Base-by-base conservation (phyloP, 2,113 vertebrate genomes). In the Ciconia boyciana region DNA sequence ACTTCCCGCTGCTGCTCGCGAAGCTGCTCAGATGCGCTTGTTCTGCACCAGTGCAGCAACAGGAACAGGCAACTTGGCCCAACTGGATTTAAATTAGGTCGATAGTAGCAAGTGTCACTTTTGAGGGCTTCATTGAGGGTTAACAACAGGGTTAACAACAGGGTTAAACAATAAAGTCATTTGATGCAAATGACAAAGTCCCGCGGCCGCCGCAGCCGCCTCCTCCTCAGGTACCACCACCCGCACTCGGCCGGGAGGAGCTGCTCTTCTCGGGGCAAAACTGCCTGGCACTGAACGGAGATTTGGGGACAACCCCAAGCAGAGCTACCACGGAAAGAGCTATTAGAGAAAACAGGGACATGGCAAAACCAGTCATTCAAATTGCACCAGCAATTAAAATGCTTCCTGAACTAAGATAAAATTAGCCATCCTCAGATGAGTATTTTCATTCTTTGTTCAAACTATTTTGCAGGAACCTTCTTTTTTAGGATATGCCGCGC, bases 311-410 rank as follows among this genome's bases (percentile, higher is more conserved):
- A 39, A 24, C 4, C 11, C 79, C 29, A 31, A 24, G 29, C 34
- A 20, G n/a, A 69, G 26, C 41, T 28, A 36, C 48, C 34, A 8
- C 1, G 10, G 41, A 10, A 77, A 29, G 24, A 34, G 70, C 39
- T 12, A 9, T 11, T 6, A 10, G 0, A 65, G 51, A 34, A 76
- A 54, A 46, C 1, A 52, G 0, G 1, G 18, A 36, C 8, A 12
- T 2, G 21, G 72, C 43, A 78, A 64, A 55, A 14, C 28, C 52
- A 52, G 26, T 15, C 69, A 17, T 17, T 34, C 52, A 32, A 31
- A 60, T 2, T 15, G 26, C 69, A 68, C 5, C 54, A 21, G 64
- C 55, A 43, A 31, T 31, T 29, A 36, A 41, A 83, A n/a, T 6
- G 12, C 34, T n/a, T 54, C 54, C 55, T 28, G 32, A 20, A 29